Percentiles rank a stretch among this genome's conserved stretches.
Conservation (phyloP, 1,140 invertebrate species). For the Drosophila novamexicana region DNA sequence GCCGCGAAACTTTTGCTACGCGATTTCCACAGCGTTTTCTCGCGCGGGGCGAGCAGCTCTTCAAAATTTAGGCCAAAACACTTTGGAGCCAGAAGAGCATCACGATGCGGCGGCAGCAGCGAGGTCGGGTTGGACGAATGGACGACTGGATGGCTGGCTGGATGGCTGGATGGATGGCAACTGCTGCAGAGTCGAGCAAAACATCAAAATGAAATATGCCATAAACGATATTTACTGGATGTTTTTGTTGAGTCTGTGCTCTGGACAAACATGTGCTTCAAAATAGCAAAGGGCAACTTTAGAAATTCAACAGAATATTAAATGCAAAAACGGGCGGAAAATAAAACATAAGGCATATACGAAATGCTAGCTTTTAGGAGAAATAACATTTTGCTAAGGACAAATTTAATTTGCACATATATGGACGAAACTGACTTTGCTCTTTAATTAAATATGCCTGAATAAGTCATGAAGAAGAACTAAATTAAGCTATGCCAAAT, state of each 20-base stretch:
- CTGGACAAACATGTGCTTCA: conserved; percentile 35
- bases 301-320: conserved; percentile 33
- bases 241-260: conserved; percentile 18
- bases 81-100: conserved; percentile 51
- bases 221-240: conserved; percentile 53
- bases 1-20: conserved; percentile 59
- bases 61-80: conserved; percentile 78
- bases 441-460: no score
- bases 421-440: no score
- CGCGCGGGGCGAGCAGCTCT: conserved; percentile 34
- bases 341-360: conserved; percentile 12
- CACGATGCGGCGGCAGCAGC: conserved; percentile 17
- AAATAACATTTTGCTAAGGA: neutral
- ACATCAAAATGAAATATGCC: conserved; percentile 55
- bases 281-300: conserved; percentile 26
- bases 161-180: conserved; percentile 3
- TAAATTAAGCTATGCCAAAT: no score
- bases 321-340: conserved; percentile 18
- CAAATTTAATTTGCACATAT: neutral
- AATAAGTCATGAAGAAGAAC: no score
- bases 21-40: conserved; percentile 11
- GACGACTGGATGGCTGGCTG: neutral
- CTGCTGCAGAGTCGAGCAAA: conserved; percentile 22
- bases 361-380: neutral
- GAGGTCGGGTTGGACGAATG: conserved; percentile 9